Base-by-base conservation (phyloP, 2,888 invertebrate genomes). In the Cerceris rybyensis region DNA sequence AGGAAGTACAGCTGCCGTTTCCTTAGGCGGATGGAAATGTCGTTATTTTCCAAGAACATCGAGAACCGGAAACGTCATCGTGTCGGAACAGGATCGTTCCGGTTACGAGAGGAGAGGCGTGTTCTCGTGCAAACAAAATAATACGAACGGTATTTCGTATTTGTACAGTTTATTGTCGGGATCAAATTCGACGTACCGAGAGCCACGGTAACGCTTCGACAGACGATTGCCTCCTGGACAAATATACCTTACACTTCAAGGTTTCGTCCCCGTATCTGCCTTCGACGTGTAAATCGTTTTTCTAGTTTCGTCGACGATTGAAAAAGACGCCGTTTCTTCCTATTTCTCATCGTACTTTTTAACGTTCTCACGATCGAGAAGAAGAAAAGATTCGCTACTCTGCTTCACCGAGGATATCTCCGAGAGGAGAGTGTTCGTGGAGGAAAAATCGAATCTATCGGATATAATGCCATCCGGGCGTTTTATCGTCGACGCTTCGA, bases 1-100 rank as follows among this genome's bases (percentile, higher is more conserved):
- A 81, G 75, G 75, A 79, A 70, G 75, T 63, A 61, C 78, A 82
- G 75, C 85, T 82, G 85, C 63, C 11, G 68, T 46, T 64, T 60
- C 63, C 58, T 64, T 71, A 73, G 60, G 41, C 46, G 50, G 14
- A 16, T 60, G 67, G 50, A 54, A 68, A 63, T 52, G 69, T 59
- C 67, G 77, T 75, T 73, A 72, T 75, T 74, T 74, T 84, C 78
- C 60, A 79, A 63, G 68, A 65, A 43, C 28, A 59, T 17, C 61
- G 11, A 16, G 71, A 66, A 75, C 76, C 75, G 72, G 72, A 84
- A 79, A 73, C 55, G 69, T 16, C 55, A 43, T 28, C 17, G 54
- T 52, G 55, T 61, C 68, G 41, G 58, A 7, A 58, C 16, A 63
- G 75, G 70, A 83, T 83, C 72, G 71, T 77, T 67, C 57, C 57